Conservation (phyloP, 2,888 invertebrate genomes). For the Chymomyza amoena region DNA sequence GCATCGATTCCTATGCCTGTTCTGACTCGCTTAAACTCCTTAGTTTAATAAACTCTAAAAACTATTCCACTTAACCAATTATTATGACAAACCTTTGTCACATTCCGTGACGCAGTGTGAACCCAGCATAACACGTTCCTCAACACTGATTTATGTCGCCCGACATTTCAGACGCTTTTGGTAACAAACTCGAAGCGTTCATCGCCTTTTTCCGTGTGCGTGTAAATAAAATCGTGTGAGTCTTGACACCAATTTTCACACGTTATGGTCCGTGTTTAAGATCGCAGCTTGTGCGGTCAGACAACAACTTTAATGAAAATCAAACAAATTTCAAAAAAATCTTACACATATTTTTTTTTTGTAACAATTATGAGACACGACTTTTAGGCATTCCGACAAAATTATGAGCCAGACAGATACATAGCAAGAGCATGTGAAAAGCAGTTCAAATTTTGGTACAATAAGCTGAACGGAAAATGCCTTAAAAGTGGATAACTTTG, state of each 20-base stretch:
- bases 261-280: slow-evolving; percentile 11
- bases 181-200: slow-evolving; percentile 18
- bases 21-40: no score
- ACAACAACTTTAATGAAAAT: background rate
- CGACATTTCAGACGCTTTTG: background rate
- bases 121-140: background rate
- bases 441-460: background rate
- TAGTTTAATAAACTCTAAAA: no score
- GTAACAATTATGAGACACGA: background rate
- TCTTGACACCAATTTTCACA: slow-evolving; percentile 50
- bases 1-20: no score
- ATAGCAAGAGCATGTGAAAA: background rate
- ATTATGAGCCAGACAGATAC: background rate
- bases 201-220: background rate
- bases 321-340: background rate
- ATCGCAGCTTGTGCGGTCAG: background rate
- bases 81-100: no score
- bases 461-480: no score
- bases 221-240: slow-evolving; percentile 22
- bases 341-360: background rate
- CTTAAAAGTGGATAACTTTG: no score
- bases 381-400: background rate
- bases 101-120: no score
- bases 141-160: background rate
- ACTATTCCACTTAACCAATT: no score